phyloP scores from a whole-genome alignment of 64 coral and sea anemone genomes.

The Acropora yongei region DNA sequence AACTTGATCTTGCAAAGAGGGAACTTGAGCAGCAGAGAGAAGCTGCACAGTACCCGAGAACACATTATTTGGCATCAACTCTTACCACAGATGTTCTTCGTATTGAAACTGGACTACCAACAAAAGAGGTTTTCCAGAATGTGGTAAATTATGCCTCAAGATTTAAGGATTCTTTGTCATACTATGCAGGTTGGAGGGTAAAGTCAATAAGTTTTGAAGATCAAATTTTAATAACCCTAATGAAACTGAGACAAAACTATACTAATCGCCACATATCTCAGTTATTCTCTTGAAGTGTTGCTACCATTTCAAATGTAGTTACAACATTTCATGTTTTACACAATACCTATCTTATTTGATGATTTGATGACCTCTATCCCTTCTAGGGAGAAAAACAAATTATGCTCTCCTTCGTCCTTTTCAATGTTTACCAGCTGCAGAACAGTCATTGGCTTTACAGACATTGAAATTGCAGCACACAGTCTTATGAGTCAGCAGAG shows the following conservation, averaged over 20 bases:
- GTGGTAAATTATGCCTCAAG: constrained; percentile 10
- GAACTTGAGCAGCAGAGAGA: neutral
- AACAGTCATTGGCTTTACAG: no score
- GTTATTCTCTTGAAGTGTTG: neutral
- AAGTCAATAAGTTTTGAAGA: constrained; percentile 2
- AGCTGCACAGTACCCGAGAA: neutral
- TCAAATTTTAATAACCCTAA: neutral
- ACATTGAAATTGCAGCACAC: no score
- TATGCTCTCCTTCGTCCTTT: no score
- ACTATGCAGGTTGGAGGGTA: constrained; percentile 33
- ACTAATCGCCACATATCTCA: neutral
- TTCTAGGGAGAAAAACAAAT: no score
- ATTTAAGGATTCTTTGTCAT: constrained; percentile 27
- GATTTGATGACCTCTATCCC: no score
- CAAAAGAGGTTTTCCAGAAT: no score
- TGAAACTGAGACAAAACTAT: constrained; percentile 52
- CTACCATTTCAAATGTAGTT: no score
- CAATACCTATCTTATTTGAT: no score
- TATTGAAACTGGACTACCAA: constrained; percentile 33
- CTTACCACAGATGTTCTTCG: constrained; percentile 19
- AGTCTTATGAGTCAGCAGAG: no score
- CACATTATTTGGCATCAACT: constrained; percentile 5
- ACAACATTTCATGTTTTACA: no score
- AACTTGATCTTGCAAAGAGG: constrained; percentile 5
- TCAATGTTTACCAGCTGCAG: no score